phyloP scores from a whole-genome alignment of 1,140 invertebrate species.

The Periplaneta americana region DNA sequence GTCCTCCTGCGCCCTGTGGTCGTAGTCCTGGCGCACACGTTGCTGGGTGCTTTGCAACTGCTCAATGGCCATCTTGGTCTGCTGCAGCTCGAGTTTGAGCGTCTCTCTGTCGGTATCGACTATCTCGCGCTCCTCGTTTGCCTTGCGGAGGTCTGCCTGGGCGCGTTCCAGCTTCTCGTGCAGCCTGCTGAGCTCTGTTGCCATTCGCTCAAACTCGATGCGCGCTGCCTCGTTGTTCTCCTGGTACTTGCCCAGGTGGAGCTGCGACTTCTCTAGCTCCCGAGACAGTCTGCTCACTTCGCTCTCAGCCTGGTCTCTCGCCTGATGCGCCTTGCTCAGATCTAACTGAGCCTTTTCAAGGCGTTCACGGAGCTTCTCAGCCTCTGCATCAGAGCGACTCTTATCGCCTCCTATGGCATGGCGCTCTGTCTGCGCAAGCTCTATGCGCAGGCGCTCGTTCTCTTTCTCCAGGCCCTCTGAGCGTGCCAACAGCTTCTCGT shows the following conservation, averaged over 20 bases:
- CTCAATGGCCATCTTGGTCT: conserved; percentile 56
- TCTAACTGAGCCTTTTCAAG: too few relatives aligned
- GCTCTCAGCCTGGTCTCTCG: conserved; percentile 61
- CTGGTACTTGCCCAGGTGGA: conserved; percentile 72
- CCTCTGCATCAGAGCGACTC: conserved; percentile 43
- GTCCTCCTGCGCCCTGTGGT: conserved; percentile 50
- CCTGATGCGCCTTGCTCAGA: conserved; percentile 18
- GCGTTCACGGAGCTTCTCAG: conserved; percentile 29
- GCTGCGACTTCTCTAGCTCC: conserved; percentile 79
- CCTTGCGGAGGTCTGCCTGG: conserved; percentile 48
- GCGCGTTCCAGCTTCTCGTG: conserved; percentile 69
- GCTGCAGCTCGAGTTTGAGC: conserved; percentile 59
- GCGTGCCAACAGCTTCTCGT: conserved; percentile 70
- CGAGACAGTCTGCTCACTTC: conserved; percentile 78
- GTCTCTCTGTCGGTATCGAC: conserved; percentile 64
- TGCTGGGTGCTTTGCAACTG: conserved; percentile 55
- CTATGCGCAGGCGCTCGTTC: conserved; percentile 63
- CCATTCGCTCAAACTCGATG: conserved; percentile 77
- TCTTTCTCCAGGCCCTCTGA: conserved; percentile 65
- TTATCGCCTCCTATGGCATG: conserved; percentile 55
- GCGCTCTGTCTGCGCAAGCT: conserved; percentile 48
- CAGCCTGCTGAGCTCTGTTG: conserved; percentile 68
- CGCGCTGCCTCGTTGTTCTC: conserved; percentile 71
- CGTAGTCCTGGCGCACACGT: conserved; percentile 34
- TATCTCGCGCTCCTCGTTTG: conserved; percentile 33